phyloP scores from a whole-genome alignment of 30 jellyfish, hydroid and myxozoan genomes.

The Morbakka virulenta region DNA sequence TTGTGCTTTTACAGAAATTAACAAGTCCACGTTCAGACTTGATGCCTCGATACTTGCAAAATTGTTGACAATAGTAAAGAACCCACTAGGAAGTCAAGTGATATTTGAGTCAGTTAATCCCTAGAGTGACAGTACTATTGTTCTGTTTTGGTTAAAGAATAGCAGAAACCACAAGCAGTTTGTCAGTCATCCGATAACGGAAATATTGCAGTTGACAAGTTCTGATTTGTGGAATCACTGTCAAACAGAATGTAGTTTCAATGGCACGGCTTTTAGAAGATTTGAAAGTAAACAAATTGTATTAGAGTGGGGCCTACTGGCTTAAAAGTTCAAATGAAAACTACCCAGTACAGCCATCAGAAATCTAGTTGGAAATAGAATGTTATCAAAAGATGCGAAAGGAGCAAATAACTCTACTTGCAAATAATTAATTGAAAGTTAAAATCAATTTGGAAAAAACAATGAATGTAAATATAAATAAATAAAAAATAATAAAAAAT shows the following conservation, averaged over 20 bases:
- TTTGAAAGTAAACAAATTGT: conserved; percentile 15
- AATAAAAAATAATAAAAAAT: no score
- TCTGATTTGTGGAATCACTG: conserved; percentile 28
- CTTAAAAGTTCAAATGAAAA: conserved; percentile 20
- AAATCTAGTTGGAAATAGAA: conserved; percentile 3
- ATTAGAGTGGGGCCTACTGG: conserved; percentile 59
- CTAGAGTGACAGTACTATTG: conserved; percentile 49
- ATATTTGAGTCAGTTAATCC: not conserved
- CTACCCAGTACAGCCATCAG: conserved; percentile 20
- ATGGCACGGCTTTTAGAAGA: conserved; percentile 20
- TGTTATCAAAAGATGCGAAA: conserved; percentile 13
- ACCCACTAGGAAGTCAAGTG: not conserved
- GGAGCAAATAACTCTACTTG: conserved; percentile 6
- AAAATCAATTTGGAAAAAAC: not conserved
- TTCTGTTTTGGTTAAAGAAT: conserved; percentile 13
- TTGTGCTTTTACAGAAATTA: conserved; percentile 3
- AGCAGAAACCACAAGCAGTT: conserved; percentile 21
- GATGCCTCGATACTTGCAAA: conserved; percentile 17
- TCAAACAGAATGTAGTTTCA: conserved; percentile 43
- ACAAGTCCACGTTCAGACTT: not conserved
- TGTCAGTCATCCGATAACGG: conserved; percentile 24
- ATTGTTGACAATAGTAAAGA: not conserved
- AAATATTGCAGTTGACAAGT: conserved; percentile 11
- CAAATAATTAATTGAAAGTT: conserved; percentile 4
- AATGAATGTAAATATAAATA: no score